Base-by-base conservation (phyloP, 2,888 invertebrate genomes). In the Pterobdella sp. region DNA sequence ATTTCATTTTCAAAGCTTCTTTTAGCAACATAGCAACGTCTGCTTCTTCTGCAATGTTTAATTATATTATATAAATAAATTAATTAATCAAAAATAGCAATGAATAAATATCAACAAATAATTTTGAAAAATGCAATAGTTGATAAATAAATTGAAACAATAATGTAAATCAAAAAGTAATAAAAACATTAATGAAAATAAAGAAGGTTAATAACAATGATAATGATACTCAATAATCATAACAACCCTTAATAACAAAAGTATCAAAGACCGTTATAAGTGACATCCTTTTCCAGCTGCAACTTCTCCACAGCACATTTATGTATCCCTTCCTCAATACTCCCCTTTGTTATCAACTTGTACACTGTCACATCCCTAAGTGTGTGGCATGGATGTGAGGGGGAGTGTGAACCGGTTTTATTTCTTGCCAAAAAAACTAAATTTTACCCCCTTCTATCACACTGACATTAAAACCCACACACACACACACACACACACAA, bases 321-420 rank as follows among this genome's bases (percentile, higher is more conserved):
- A 79, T 90, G 88, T 88, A 97, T 96, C 52, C 90, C 92, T 83
- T 94, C 94, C 84, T 96, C 95, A 77, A 96, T 92, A 18, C 94
- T 93, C 72, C 89, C 90, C 79, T 90, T 88, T 75, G 91, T 89
- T 75, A 97, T 87, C 70, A 96, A 86, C 79, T 94, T 88, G 82
- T 92, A 90, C 75, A 96, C 91, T 56, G 87, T 89, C 7, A 97
- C 96, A 0, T 91, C 90, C 77, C 91, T 90, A 80, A 14, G 22
- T 14, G 22, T 49, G 14, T 18, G 14, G n/a, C 14, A 49, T 14
- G n/a, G 31, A 10, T 63, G 31, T 7, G 64, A n/a, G 64, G n/a
- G n/a, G n/a, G 14, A 49, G 52, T 49, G 14, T 49, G 14, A 49
- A 18, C n/a, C n/a, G 14, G 52, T n/a, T 49, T 18, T n/a, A n/a